phyloP scores from a whole-genome alignment of 1,140 invertebrate genomes.

The Pygmarrhopalites habei region DNA sequence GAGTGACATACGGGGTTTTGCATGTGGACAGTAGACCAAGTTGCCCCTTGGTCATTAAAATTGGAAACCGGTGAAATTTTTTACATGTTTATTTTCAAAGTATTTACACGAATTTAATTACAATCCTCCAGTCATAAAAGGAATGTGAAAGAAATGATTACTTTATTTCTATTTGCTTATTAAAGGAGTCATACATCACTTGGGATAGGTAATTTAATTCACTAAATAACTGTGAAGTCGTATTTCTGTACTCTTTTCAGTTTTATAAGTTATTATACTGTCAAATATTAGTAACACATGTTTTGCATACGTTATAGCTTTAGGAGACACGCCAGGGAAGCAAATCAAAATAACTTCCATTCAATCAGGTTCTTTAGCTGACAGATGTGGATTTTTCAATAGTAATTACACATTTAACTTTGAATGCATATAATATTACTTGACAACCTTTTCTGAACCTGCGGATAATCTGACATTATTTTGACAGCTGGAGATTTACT shows the following conservation, averaged over 20 bases:
- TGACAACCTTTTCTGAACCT: too few species aligned
- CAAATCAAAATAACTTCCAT: constrained; percentile 35
- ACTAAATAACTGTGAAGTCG: too few species aligned
- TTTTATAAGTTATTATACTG: too few species aligned
- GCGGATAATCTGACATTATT: too few species aligned
- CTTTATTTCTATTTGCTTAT: constrained; percentile 5
- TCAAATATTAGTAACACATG: too few species aligned
- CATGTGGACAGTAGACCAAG: constrained; percentile 22
- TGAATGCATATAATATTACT: too few species aligned
- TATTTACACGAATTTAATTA: too few species aligned
- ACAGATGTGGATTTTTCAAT: constrained; percentile 33
- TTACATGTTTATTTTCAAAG: background rate
- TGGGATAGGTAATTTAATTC: too few species aligned
- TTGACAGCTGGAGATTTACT: constrained; percentile 31
- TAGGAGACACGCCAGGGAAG: constrained; percentile 27
- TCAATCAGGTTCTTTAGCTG: constrained; percentile 31
- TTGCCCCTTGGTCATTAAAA: constrained; percentile 32
- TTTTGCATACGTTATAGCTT: too few species aligned
- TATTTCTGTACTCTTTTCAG: too few species aligned
- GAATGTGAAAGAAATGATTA: background rate
- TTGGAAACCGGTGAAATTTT: constrained; percentile 31
- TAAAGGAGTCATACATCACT: constrained; percentile 31
- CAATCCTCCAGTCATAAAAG: background rate
- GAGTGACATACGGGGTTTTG: constrained; percentile 31
- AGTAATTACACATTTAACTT: too few species aligned